Base-by-base conservation (phyloP, 2,888 invertebrate species). In the Teleiodes luculella region DNA sequence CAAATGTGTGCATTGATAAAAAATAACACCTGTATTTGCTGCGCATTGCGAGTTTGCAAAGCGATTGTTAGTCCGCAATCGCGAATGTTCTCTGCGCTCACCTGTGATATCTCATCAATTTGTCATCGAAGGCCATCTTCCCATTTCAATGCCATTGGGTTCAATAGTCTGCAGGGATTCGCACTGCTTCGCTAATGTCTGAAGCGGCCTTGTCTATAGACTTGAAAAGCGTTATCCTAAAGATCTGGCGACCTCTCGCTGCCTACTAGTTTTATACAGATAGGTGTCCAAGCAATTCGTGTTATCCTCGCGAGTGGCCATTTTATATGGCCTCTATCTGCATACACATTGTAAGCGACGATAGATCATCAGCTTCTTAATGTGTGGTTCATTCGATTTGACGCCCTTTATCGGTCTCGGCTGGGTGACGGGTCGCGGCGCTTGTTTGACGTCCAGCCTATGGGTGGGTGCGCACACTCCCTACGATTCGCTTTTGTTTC, bases 381-480 rank as follows among this genome's bases (percentile, higher is more conserved):
- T n/a, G n/a, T n/a, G n/a, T n/a, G n/a, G n/a, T n/a, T n/a, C n/a
- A n/a, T n/a, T n/a, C n/a, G n/a, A n/a, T n/a, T n/a, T n/a, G n/a
- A n/a, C n/a, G n/a, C n/a, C n/a, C n/a, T n/a, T n/a, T n/a, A n/a
- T n/a, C n/a, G n/a, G n/a, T n/a, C n/a, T n/a, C n/a, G n/a, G n/a
- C n/a, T n/a, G n/a, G n/a, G n/a, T n/a, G 7, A n/a, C 20, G 14
- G 39, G 39, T 35, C 20, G 36, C 36, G n/a, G 28, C 37, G 14
- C 37, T 41, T 43, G 41, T 16, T 47, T 50, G 41, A 47, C 36
- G 13, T n/a, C 8, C 16, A 33, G 14, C 33, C 4, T 14, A 10
- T 49, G 14, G 18, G 14, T 24, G 51, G 45, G 20, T 51, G 54
- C 51, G 51, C 56, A 51, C 56, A 57, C 56, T 54, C 54, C 56